These are phyloP conservation scores for Carettochelys insculpta DNA, from an alignment of 2,113 vertebrate species.

Conservation along the genomic window DNA sequence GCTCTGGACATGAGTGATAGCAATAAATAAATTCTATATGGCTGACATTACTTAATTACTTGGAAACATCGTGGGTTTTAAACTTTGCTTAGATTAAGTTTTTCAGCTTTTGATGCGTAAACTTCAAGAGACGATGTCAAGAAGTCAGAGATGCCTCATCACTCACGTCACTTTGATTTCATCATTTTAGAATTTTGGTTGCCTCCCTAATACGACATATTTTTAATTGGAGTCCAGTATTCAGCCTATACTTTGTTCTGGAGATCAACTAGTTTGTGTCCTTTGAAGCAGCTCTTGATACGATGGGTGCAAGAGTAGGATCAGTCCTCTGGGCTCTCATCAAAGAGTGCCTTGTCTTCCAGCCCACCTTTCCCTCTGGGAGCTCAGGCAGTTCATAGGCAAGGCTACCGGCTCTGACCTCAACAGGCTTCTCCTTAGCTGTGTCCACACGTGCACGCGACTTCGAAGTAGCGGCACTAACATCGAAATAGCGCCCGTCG, in stretches of 20 bases:
- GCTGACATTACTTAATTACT: slow-evolving; percentile 77
- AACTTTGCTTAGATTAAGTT: slow-evolving; percentile 74
- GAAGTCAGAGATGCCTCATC: slow-evolving; percentile 14
- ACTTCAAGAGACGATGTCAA: slow-evolving; percentile 73
- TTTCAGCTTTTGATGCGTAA: slow-evolving; percentile 76
- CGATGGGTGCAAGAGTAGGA: no score
- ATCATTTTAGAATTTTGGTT: slow-evolving; percentile 10
- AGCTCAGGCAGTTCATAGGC: neutral
- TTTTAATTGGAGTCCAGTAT: neutral
- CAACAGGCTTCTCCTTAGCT: no score
- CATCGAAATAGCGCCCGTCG: no score
- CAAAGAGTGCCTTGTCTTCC: neutral
- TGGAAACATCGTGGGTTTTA: slow-evolving; percentile 73
- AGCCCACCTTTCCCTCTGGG: neutral
- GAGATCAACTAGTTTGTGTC: rapidly evolving
- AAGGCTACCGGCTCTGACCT: neutral
- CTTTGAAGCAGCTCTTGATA: neutral
- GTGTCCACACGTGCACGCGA: no score
- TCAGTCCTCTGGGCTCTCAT: neutral
- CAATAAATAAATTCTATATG: slow-evolving; percentile 72
- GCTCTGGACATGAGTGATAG: slow-evolving; percentile 67
- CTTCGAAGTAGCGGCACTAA: no score
- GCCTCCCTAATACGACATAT: neutral
- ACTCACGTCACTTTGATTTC: slow-evolving; percentile 41
- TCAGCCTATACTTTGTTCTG: neutral